These are phyloP conservation scores for Donacobius atricapilla DNA, from an alignment of 2,113 vertebrate species.

Conservation along the genomic window DNA sequence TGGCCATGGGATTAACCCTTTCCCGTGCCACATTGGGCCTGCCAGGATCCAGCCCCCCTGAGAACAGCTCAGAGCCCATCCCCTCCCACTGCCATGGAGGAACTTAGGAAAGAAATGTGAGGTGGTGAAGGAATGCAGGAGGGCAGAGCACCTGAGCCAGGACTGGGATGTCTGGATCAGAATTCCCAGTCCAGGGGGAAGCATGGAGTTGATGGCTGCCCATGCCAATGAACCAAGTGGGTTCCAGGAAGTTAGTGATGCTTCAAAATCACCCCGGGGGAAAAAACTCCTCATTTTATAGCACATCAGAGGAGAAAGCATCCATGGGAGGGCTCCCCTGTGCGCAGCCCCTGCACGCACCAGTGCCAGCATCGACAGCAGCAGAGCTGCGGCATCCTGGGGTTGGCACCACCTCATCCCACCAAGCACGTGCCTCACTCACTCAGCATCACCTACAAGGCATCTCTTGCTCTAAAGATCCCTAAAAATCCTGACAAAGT, in stretches of 20 bases:
- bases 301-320: neutral
- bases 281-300: neutral
- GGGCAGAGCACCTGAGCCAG: neutral
- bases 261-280: neutral
- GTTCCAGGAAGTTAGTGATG: neutral
- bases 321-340: rapidly evolving
- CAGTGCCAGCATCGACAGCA: rapidly evolving
- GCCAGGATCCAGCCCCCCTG: rapidly evolving
- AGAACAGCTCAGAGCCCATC: neutral
- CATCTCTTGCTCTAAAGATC: rapidly evolving
- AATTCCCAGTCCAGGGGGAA: neutral
- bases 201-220: neutral
- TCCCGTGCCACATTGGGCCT: neutral
- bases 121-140: neutral
- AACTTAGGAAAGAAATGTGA: neutral
- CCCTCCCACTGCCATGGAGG: rapidly evolving
- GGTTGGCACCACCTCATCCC: rapidly evolving
- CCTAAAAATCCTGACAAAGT: neutral
- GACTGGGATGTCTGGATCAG: neutral
- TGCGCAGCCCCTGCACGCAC: neutral
- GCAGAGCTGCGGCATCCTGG: rapidly evolving
- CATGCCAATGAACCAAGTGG: neutral
- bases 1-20: slow-evolving; percentile 1
- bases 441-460: neutral
- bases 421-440: rapidly evolving